Conservation (phyloP, 1,140 invertebrate species). For the Trichoplusia ni region DNA sequence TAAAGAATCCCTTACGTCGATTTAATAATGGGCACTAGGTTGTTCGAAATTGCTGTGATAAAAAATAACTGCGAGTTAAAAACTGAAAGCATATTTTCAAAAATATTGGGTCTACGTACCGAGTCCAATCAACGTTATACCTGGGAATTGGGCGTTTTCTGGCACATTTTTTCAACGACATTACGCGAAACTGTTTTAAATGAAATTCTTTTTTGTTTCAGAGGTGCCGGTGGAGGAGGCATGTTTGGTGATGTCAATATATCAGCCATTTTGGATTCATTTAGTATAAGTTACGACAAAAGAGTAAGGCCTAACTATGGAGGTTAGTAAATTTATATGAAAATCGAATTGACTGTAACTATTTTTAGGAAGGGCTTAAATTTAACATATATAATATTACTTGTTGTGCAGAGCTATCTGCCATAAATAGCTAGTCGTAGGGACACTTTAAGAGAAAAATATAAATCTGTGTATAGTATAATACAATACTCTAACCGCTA, state of each 20-base stretch:
- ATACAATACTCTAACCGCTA: too few relatives aligned
- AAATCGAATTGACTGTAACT: neutral
- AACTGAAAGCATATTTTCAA: neutral
- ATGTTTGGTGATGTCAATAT: conserved; percentile 95
- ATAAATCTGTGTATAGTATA: too few relatives aligned
- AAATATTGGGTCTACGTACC: too few relatives aligned
- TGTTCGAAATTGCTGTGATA: neutral
- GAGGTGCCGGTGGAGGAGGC: conserved; percentile 86
- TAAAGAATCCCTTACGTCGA: too few relatives aligned
- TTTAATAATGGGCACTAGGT: too few relatives aligned
- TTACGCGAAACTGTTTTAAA: conserved; percentile 1
- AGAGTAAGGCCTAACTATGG: conserved; percentile 99
- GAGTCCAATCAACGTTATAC: conserved; percentile 8
- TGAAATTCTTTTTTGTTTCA: conserved; percentile 74
- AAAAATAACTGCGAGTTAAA: neutral
- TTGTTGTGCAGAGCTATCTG: too few relatives aligned
- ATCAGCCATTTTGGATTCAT: conserved; percentile 95
- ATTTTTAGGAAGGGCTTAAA: too few relatives aligned
- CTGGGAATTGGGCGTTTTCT: neutral
- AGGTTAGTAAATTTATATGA: conserved; percentile 86
- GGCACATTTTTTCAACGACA: neutral
- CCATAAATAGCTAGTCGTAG: too few relatives aligned
- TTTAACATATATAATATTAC: too few relatives aligned
- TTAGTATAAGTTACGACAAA: conserved; percentile 98
- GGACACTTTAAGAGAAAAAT: too few relatives aligned